These are phyloP conservation scores for Brevimyrus niger DNA, from an alignment of 2,113 vertebrate species.

Conservation along the genomic window DNA sequence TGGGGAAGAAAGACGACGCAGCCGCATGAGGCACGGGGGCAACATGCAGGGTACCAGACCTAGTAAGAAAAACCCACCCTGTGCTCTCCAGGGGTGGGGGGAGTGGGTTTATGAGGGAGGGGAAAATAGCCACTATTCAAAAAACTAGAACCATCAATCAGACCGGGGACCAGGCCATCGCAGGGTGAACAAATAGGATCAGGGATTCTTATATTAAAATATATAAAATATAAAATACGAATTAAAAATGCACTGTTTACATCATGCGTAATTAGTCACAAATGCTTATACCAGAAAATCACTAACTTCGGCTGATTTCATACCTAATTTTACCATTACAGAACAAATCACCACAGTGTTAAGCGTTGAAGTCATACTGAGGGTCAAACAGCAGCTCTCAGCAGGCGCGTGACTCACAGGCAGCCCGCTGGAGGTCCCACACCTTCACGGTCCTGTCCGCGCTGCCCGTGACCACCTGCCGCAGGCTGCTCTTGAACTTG, in stretches of 20 bases:
- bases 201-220: background rate
- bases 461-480: conserved; percentile 76
- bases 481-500: conserved; percentile 61
- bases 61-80: background rate
- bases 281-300: background rate
- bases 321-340: background rate
- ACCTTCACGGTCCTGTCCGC: conserved; percentile 71
- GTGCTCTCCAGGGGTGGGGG: background rate
- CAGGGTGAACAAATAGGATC: background rate
- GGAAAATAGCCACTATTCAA: background rate
- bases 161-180: background rate
- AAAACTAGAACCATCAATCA: background rate
- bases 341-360: background rate
- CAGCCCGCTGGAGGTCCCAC: conserved; percentile 73
- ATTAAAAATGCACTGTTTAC: background rate
- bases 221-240: no score
- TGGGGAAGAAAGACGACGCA: background rate
- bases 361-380: background rate
- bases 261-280: background rate
- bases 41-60: background rate
- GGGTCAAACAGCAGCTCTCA: background rate
- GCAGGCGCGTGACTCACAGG: conserved; percentile 58
- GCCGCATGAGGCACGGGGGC: background rate
- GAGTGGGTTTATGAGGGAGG: background rate
- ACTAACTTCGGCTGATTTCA: background rate